Percentiles rank a stretch among this genome's conserved stretches.
Evolutionary conservation across 2,888 invertebrate genomes (phyloP).

Genomic region (Chirona hameri): DNA sequence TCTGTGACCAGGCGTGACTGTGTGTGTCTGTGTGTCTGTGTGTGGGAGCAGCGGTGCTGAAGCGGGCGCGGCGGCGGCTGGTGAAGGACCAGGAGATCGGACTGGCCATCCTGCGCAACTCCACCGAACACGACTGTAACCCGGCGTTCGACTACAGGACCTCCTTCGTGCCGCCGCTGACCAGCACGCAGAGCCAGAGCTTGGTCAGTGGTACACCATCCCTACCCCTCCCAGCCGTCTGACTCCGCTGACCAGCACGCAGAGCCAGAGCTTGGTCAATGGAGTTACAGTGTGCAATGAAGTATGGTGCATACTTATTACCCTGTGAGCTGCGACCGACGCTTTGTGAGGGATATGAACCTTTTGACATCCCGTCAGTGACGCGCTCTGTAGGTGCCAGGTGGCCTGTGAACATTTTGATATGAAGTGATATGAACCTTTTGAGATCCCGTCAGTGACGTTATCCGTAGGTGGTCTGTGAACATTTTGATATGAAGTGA

Average conservation of each 20-base stretch:
- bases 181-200: not conserved
- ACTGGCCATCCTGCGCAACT: not conserved
- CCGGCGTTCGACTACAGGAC: conserved; percentile 4
- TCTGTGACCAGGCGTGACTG: no score
- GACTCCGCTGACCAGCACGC: not conserved
- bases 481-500: no score
- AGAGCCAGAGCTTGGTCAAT: not conserved
- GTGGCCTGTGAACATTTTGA: no score
- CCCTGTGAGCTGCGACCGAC: no score
- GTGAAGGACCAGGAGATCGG: conserved; percentile 12
- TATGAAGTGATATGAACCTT: no score
- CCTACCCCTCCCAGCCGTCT: not conserved
- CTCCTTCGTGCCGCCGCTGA: not conserved
- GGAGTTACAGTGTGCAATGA: no score
- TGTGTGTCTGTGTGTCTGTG: not conserved
- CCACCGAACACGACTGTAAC: conserved; percentile 5
- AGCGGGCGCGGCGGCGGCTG: not conserved
- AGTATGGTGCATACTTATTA: no score
- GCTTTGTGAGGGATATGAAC: no score
- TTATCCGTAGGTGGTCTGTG: no score
- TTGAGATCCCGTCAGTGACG: no score
- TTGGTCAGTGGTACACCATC: not conserved
- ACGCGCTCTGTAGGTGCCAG: no score
- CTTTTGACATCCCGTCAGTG: no score
- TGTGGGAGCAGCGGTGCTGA: not conserved